Evolutionary conservation across 1,140 invertebrate species (phyloP).

Genomic region (Papilio xuthus): DNA sequence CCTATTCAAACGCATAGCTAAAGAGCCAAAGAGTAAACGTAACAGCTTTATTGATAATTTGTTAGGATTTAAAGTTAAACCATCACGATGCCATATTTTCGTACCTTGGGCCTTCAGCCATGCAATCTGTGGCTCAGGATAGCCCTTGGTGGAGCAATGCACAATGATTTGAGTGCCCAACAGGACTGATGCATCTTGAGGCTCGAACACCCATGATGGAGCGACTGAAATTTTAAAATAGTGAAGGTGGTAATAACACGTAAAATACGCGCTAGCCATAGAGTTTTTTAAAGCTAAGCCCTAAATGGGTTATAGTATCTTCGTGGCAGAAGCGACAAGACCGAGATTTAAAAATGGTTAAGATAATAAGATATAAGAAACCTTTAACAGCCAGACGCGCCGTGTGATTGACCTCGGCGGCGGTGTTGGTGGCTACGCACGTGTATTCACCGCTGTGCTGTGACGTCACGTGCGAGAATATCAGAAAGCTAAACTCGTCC

Average conservation of each 20-base stretch:
- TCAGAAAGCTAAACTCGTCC: conserved; percentile 87
- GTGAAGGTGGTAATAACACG: not conserved
- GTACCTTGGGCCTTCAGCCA: conserved; percentile 86
- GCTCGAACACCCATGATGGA: conserved; percentile 91
- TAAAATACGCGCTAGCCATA: not conserved
- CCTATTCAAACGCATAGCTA: not conserved
- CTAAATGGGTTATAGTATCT: too few species aligned
- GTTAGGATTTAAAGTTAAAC: not conserved
- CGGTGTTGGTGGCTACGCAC: conserved; percentile 91
- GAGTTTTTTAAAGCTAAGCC: too few species aligned
- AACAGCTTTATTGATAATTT: not conserved
- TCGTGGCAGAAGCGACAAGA: too few species aligned
- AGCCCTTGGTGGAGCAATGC: conserved; percentile 90
- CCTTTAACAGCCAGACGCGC: conserved; percentile 91
- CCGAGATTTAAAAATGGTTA: too few species aligned
- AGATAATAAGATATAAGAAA: conserved; percentile 55
- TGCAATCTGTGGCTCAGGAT: conserved; percentile 88
- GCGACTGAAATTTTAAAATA: conserved; percentile 84
- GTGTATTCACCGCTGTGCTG: conserved; percentile 93
- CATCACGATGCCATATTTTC: conserved; percentile 27
- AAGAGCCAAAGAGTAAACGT: not conserved
- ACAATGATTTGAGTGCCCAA: conserved; percentile 87
- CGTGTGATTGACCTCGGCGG: conserved; percentile 91
- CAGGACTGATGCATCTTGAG: conserved; percentile 89
- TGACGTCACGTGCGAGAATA: conserved; percentile 89